Evolutionary conservation across 1,140 invertebrate species (phyloP).

Genomic region (Globodera rostochiensis): DNA sequence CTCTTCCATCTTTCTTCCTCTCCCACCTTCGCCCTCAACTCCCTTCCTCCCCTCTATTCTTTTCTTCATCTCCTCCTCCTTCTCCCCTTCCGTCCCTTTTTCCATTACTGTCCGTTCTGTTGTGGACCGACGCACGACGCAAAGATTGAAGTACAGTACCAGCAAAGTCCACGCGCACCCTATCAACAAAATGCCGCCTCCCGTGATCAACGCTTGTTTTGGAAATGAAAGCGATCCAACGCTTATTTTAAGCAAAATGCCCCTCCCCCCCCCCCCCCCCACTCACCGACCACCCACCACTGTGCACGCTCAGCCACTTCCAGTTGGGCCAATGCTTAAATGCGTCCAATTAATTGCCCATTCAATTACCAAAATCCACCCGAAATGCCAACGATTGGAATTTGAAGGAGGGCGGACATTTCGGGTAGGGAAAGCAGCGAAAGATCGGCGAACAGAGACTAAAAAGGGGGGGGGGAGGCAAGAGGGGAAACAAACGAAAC

Average conservation of each 20-base stretch:
- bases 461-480: neutral
- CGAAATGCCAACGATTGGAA: conserved; percentile 29
- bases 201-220: conserved; percentile 33
- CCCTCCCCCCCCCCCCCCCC: too few relatives aligned
- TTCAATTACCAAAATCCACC: conserved; percentile 15
- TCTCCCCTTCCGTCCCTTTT: neutral
- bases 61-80: neutral
- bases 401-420: conserved; percentile 36
- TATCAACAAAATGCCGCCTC: conserved; percentile 32
- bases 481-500: neutral
- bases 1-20: neutral
- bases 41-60: neutral
- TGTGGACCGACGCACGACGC: conserved; percentile 12
- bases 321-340: conserved; percentile 35
- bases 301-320: conserved; percentile 27
- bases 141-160: conserved; percentile 39
- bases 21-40: neutral
- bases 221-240: neutral
- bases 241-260: too few relatives aligned
- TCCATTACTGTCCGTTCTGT: neutral
- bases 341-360: neutral
- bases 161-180: conserved; percentile 31
- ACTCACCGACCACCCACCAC: conserved; percentile 40
- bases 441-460: conserved; percentile 33
- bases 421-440: conserved; percentile 35